A percentile compares a stretch with the other conserved stretches of the same genome.
phyloP scores from a whole-genome alignment of 35 echinoderm and acorn worm genomes.

The Apostichopus parvimensis region DNA sequence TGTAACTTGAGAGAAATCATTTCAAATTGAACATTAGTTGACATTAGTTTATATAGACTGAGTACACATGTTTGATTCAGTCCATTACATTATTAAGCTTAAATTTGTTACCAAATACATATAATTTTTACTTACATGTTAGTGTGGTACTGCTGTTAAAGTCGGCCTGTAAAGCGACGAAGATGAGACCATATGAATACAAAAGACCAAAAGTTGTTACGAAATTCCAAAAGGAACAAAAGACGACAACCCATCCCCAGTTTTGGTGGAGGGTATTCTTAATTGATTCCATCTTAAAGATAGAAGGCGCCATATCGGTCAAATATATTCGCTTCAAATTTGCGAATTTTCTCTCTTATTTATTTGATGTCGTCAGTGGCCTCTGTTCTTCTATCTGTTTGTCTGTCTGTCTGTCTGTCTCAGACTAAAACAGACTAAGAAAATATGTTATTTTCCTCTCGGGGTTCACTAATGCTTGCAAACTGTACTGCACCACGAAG shows the following conservation, averaged over 20 bases:
- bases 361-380: neutral
- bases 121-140: constrained; percentile 61
- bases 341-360: neutral
- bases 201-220: constrained; percentile 68
- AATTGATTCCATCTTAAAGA: constrained; percentile 39
- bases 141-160: constrained; percentile 62
- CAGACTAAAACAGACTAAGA: neutral
- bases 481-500: too few species aligned
- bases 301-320: constrained; percentile 34
- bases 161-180: constrained; percentile 74
- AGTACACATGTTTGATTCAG: too few species aligned
- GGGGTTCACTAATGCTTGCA: too few species aligned
- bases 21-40: too few species aligned
- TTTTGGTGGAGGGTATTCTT: constrained; percentile 54
- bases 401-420: neutral
- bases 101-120: too few species aligned
- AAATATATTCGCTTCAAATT: neutral
- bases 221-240: constrained; percentile 66
- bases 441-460: too few species aligned
- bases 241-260: constrained; percentile 80
- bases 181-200: constrained; percentile 82
- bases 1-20: too few species aligned
- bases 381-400: neutral
- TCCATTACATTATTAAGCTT: too few species aligned
- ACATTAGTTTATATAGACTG: too few species aligned